Base-by-base conservation (phyloP, 1,140 invertebrate species). In the Diorhabda elongata region DNA sequence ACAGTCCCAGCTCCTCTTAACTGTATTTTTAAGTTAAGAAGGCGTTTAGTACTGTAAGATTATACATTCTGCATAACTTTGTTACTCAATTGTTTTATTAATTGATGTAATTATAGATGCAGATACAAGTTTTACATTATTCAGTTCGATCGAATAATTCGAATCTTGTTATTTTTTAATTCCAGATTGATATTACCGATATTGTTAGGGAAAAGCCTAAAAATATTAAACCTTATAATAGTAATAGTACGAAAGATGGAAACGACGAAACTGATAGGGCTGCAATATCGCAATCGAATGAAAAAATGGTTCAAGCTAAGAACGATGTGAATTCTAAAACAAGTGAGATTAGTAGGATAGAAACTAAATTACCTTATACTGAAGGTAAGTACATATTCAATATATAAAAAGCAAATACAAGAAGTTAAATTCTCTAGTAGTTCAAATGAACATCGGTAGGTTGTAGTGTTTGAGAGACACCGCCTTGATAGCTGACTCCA, bases 161-260 rank as follows among this genome's bases (percentile, higher is more conserved):
- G 26, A 26, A 26, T 26, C 1, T 1, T 26, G 1, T 26, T 26
- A 26, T 26, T 26, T 26, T 26, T 26, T 26, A 26, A n/a, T 52
- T 52, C n/a, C n/a, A 52, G 47, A n/a, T 80, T 42, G 76, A 80
- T 67, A 75, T 81, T 42, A 81, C 78, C 7, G 74, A 74, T 69
- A 80, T 81, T 45, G 74, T 81, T 64, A 77, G 72, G 52, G 79
- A 80, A 41, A 68, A 64, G 43, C 72, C 76, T 5, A 75, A 73
- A 73, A 73, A 74, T 5, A 68, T 76, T 26, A 59, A 71, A 63
- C 58, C 61, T 26, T 62, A 70, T 66, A 52, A 63, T 44, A 62
- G 58, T 44, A 52, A 63, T 44, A 62, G 58, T 44, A 67, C 58
- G 1, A 56, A 62, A n/a, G 70, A 73, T 56, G 63, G 69, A 8